Percentiles rank a stretch among this genome's conserved stretches.
phyloP scores from a whole-genome alignment of 1,140 invertebrate species.

The Coboldia fuscipes region DNA sequence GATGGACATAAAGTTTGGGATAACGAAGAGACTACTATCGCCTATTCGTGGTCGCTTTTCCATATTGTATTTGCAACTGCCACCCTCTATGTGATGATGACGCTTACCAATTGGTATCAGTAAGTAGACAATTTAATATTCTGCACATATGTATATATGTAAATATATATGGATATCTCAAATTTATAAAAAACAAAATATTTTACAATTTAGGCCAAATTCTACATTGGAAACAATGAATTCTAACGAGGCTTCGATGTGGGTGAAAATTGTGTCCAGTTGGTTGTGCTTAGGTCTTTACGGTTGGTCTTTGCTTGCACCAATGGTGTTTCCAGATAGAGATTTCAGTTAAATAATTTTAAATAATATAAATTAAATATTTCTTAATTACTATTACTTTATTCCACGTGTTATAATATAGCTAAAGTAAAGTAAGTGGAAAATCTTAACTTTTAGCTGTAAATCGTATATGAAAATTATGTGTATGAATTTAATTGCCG shows the following conservation, averaged over 20 bases:
- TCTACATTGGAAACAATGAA: conserved; percentile 53
- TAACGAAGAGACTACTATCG: conserved; percentile 85
- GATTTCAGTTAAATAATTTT: conserved; percentile 44
- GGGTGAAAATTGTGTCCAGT: conserved; percentile 94
- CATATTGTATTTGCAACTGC: conserved; percentile 95
- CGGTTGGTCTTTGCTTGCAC: conserved; percentile 85
- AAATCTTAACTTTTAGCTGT: not conserved
- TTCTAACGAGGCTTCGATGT: conserved; percentile 83
- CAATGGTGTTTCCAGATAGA: conserved; percentile 64
- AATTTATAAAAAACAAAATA: conserved; percentile 16
- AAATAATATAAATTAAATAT: not conserved
- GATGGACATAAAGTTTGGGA: conserved; percentile 60
- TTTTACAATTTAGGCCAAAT: conserved; percentile 41
- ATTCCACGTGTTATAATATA: not conserved
- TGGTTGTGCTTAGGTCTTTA: conserved; percentile 89
- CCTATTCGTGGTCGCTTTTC: conserved; percentile 96
- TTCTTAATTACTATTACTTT: too few species aligned
- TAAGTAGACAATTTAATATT: conserved; percentile 37
- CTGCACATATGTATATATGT: conserved; percentile 2
- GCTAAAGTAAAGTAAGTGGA: not conserved
- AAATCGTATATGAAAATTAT: not conserved
- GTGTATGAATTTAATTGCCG: not conserved
- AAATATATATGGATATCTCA: too few species aligned
- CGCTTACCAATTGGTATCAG: conserved; percentile 98
- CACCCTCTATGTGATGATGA: conserved; percentile 99